phyloP scores from a whole-genome alignment of 2,113 vertebrate species.

The Addax nasomaculatus region DNA sequence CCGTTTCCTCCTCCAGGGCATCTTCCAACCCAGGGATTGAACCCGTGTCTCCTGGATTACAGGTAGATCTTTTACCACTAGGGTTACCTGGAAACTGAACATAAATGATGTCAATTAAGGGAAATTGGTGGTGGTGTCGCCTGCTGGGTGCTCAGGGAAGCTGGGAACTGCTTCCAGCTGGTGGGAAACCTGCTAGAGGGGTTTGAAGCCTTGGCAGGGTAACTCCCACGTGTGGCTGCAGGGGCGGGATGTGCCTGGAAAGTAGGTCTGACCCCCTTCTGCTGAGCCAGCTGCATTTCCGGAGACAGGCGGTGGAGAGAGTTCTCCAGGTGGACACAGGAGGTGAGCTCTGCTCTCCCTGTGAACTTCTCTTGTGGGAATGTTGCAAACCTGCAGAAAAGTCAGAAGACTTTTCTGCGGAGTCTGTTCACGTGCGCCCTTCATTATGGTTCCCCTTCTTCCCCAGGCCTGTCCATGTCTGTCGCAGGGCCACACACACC shows the following conservation, averaged over 20 bases:
- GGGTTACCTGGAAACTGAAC: not conserved
- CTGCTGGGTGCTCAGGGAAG: not conserved
- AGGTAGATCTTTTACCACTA: not conserved
- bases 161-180: not conserved
- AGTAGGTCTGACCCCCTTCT: not conserved
- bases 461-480: rapidly evolving
- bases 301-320: rapidly evolving
- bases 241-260: not conserved
- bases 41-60: not conserved
- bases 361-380: not conserved
- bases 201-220: not conserved
- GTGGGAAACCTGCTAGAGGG: not conserved
- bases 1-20: not conserved
- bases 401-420: rapidly evolving
- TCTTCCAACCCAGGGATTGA: not conserved
- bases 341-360: not conserved
- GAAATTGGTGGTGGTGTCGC: rapidly evolving
- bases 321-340: not conserved
- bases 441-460: rapidly evolving
- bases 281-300: not conserved
- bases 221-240: rapidly evolving
- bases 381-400: rapidly evolving
- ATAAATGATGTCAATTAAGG: not conserved
- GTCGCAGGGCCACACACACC: not conserved
- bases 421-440: rapidly evolving